These are phyloP conservation scores for Nipponacmea schrenckii DNA, from an alignment of 2,888 invertebrate genomes.

Conservation along the genomic window DNA sequence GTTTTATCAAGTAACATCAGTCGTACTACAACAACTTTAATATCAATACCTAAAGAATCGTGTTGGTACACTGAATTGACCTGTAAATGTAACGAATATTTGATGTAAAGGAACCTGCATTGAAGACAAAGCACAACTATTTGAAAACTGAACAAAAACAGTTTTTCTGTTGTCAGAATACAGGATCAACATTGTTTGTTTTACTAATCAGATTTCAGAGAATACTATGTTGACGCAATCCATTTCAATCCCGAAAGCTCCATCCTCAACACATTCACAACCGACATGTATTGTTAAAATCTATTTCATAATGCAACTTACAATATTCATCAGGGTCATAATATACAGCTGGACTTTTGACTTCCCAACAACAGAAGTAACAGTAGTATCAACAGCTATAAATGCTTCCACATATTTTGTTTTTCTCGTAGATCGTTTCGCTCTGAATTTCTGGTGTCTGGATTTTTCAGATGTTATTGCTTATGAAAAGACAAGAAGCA, in stretches of 20 bases:
- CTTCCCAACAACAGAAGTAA: conserved; percentile 80
- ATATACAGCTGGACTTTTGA: conserved; percentile 79
- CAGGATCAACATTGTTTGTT: not conserved
- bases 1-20: conserved; percentile 71
- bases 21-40: conserved; percentile 78
- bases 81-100: conserved; percentile 68
- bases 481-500: not conserved
- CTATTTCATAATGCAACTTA: conserved; percentile 73
- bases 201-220: too few species aligned
- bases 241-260: too few species aligned
- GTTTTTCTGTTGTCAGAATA: not conserved
- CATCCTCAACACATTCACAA: too few species aligned
- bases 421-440: conserved; percentile 29
- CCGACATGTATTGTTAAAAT: too few species aligned
- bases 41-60: conserved; percentile 78
- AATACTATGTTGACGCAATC: too few species aligned
- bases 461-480: not conserved
- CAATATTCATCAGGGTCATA: conserved; percentile 83
- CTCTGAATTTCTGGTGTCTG: conserved; percentile 10
- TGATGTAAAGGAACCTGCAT: not conserved
- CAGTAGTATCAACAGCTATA: conserved; percentile 79
- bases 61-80: conserved; percentile 85
- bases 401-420: conserved; percentile 75
- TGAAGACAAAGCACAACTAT: not conserved
- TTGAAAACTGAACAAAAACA: not conserved